These are phyloP conservation scores for Nothoprocta perdicaria DNA, from an alignment of 2,113 vertebrate genomes.

Conservation along the genomic window DNA sequence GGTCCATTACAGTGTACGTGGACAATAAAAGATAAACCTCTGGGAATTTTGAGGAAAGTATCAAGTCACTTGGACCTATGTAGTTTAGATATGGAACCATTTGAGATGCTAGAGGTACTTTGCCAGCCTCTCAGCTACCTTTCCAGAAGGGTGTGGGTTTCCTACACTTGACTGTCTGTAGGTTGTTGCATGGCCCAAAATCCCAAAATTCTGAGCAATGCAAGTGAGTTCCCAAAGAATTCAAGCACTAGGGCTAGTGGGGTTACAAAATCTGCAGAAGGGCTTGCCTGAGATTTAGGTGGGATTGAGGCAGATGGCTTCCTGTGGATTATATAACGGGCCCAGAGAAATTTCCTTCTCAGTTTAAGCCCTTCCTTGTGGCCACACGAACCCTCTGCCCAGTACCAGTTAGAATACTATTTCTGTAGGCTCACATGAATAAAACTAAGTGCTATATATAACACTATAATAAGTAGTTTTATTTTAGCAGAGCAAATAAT, in stretches of 20 bases:
- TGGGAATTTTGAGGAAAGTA: background rate
- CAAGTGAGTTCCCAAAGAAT: background rate
- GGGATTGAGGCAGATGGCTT: background rate
- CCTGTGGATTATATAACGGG: background rate
- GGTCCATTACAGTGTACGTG: background rate
- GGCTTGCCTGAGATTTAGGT: background rate
- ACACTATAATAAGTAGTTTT: background rate
- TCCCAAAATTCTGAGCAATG: background rate
- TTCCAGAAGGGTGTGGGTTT: background rate
- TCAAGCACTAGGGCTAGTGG: background rate
- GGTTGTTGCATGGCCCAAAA: background rate
- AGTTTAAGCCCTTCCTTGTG: background rate
- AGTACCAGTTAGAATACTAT: background rate
- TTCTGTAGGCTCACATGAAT: background rate
- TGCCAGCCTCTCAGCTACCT: background rate
- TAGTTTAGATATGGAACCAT: background rate
- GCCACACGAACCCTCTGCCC: background rate
- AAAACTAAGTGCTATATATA: constrained; percentile 3
- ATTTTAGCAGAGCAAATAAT: constrained; percentile 25
- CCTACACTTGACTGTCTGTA: background rate
- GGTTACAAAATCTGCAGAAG: background rate
- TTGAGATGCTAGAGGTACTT: background rate
- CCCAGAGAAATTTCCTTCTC: background rate
- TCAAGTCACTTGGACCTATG: background rate
- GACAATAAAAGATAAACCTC: constrained; percentile 7